Base-by-base conservation (phyloP, 2,888 invertebrate genomes). In the Stomorhina lunata region DNA sequence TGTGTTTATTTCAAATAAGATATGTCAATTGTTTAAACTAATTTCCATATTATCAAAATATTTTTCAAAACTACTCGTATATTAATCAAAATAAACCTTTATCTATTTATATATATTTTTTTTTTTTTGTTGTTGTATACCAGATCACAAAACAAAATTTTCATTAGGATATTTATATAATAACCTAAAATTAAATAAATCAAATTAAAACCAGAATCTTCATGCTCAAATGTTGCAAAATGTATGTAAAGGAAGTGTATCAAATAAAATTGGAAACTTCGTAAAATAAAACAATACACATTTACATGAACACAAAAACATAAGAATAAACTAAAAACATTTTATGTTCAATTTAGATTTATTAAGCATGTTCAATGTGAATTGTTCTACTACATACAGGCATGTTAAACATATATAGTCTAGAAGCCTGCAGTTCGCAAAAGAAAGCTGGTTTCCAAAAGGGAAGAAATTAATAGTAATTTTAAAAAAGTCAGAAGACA, bases 101-200 rank as follows among this genome's bases (percentile, higher is more conserved):
- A n/a, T n/a, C n/a, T n/a, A n/a, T n/a, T n/a, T n/a, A n/a, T n/a
- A n/a, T n/a, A n/a, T n/a, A n/a, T n/a, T n/a, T n/a, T n/a, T n/a
- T n/a, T n/a, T n/a, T n/a, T n/a, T n/a, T n/a, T n/a, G n/a, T n/a
- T n/a, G n/a, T n/a, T n/a, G n/a, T n/a, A n/a, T n/a, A n/a, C 37
- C 15, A n/a, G 20, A 73, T 61, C 27, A 63, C 37, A 63, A 25
- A 73, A 53, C 50, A 37, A 12, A 72, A 83, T 65, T 63, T 65
- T 34, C 55, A 63, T 78, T 78, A 55, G 15, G 2, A 27, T 78
- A 65, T 71, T 61, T 55, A 57, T 78, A 29, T 65, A 65, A 65
- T 57, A 63, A 57, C 71, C 15, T n/a, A 22, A 63, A 71, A 71
- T 71, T 65, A 37, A 65, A 78, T 78, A 78, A 78, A 71, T 71